Evolutionary conservation across 2,888 invertebrate species (phyloP).

Genomic region (Pollenia amentaria): DNA sequence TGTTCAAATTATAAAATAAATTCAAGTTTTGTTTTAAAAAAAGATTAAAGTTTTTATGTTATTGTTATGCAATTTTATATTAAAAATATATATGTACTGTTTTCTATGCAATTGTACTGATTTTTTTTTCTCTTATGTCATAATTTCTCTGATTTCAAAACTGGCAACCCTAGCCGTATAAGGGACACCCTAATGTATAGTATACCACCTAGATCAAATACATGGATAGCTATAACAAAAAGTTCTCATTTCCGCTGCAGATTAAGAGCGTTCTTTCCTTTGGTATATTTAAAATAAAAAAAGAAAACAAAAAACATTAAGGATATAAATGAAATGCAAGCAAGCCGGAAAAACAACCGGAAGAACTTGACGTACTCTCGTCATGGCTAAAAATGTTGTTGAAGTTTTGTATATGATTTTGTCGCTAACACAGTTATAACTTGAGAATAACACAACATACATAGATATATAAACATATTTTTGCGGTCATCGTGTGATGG

Average conservation of each 20-base stretch:
- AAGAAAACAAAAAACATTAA: slow-evolving; percentile 38
- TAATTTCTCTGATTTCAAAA: too few species aligned
- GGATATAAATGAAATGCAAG: slow-evolving; percentile 35
- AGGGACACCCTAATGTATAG: too few species aligned
- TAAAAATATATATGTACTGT: too few species aligned
- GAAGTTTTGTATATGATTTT: slow-evolving; percentile 18
- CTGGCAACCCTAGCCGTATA: too few species aligned
- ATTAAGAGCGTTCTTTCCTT: slow-evolving; percentile 80
- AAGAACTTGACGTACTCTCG: slow-evolving; percentile 63
- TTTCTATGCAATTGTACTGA: too few species aligned
- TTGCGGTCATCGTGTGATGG: slow-evolving; percentile 33
- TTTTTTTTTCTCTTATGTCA: too few species aligned
- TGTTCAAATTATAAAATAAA: too few species aligned
- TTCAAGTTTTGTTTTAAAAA: too few species aligned
- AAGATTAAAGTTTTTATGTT: too few species aligned
- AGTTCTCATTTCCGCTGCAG: slow-evolving; percentile 81
- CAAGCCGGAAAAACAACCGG: slow-evolving; percentile 47
- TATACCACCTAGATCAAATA: neutral
- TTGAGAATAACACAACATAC: neutral
- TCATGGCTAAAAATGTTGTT: slow-evolving; percentile 47
- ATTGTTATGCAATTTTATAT: too few species aligned
- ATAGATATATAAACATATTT: neutral
- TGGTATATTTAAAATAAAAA: slow-evolving; percentile 56
- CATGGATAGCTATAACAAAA: slow-evolving; percentile 76
- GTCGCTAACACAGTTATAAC: neutral